Percentiles rank a stretch among this genome's conserved stretches.
These are phyloP conservation scores for Indri indri DNA, from an alignment of 2,113 vertebrate species.

Conservation along the genomic window DNA sequence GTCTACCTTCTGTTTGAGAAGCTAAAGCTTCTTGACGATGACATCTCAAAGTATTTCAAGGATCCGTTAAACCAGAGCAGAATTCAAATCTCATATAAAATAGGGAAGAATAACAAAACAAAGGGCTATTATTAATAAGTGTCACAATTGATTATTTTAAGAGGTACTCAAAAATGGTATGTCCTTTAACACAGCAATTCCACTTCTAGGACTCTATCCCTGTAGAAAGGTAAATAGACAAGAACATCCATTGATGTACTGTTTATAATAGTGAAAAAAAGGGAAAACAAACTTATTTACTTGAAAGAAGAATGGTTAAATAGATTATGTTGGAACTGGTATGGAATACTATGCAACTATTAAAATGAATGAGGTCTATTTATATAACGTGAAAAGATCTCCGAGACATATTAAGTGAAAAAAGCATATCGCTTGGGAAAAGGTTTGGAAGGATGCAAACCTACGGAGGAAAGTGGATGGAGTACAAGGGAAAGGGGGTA, in stretches of 20 bases:
- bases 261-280: neutral
- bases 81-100: neutral
- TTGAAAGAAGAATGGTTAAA: neutral
- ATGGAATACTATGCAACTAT: neutral
- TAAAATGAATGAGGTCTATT: neutral
- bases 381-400: constrained; percentile 18
- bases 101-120: neutral
- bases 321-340: neutral
- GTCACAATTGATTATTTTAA: neutral
- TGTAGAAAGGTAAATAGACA: neutral
- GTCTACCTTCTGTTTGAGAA: neutral
- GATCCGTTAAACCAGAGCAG: neutral
- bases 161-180: neutral
- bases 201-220: neutral
- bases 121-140: neutral
- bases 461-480: neutral
- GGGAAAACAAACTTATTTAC: neutral
- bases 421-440: neutral
- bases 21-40: neutral
- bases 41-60: neutral
- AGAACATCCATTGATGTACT: neutral
- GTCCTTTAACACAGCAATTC: neutral
- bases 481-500: neutral
- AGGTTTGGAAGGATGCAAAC: neutral
- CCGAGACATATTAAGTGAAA: neutral